Percentiles rank a stretch among this genome's conserved stretches.
phyloP scores from a whole-genome alignment of 2,888 invertebrate genomes.

The Mechanitis messenoides region DNA sequence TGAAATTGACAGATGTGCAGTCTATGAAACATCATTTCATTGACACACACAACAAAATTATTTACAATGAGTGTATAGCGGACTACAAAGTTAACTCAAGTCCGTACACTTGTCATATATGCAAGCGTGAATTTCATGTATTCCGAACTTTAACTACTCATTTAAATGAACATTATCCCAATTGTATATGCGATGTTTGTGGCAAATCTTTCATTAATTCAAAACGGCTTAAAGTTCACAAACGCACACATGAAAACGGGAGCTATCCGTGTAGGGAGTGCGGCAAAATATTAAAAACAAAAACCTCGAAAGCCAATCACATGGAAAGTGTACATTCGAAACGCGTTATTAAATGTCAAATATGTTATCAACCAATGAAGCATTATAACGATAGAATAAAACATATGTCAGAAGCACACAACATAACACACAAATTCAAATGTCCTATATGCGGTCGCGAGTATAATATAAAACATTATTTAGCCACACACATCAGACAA shows the following conservation, averaged over 20 bases:
- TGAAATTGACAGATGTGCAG: conserved; percentile 48
- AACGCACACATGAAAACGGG: conserved; percentile 49
- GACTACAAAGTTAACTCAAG: conserved; percentile 49
- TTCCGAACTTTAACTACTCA: conserved; percentile 58
- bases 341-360: conserved; percentile 56
- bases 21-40: conserved; percentile 49
- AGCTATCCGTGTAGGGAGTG: conserved; percentile 51
- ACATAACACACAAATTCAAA: conserved; percentile 59
- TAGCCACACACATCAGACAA: conserved; percentile 62
- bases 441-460: conserved; percentile 55
- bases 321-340: conserved; percentile 60
- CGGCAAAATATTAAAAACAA: conserved; percentile 56
- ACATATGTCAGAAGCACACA: conserved; percentile 62
- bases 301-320: conserved; percentile 56
- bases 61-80: conserved; percentile 49
- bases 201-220: conserved; percentile 57
- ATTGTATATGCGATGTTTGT: conserved; percentile 57
- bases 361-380: conserved; percentile 62
- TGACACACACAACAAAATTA: conserved; percentile 47
- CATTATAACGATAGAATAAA: conserved; percentile 65
- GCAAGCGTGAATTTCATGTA: conserved; percentile 52
- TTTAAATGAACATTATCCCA: conserved; percentile 61
- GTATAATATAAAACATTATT: conserved; percentile 63
- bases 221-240: conserved; percentile 54
- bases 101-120: conserved; percentile 50